Evolutionary conservation across 2,113 vertebrate species (phyloP), one percentile per base, ranked within the genome.

Genomic region (Coturnix japonica): DNA sequence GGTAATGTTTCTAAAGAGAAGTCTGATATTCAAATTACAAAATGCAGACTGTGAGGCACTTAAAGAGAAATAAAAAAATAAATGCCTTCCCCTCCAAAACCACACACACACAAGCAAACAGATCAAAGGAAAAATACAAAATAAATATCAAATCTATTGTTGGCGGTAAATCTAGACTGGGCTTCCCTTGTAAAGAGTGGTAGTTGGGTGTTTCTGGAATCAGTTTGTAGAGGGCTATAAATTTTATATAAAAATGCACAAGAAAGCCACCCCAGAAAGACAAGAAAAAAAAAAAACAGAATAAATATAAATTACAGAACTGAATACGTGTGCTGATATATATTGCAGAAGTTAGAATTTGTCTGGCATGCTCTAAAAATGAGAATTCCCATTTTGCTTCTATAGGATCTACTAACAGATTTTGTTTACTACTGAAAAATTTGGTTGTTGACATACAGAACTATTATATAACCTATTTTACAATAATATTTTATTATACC

Each of bases 1-100:
- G n/a, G 88, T 91, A 95, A 93, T 92, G 26, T 33, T 95, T 95
- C 88, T 95, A 89, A 96, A 97, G 35, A 30, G 21, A 69, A 85
- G 85, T 56, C 95, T 97, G 61, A 86, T 93, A 49, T 49, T 49
- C 47, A 97, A 96, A 95, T 92, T 84, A 97, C 95, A 94, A 88
- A 76, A 57, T 18, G 2, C 16, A 82, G 71, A 85, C 49, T 89
- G 11, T 8, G 30, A 75, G 23, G 33, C 46, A 74, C 25, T 60
- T 89, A 77, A 63, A 84, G 74, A 95, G 81, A 82, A 91, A 74
- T 90, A 82, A 89, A 74, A 47, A 81, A 74, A 75, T 64, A 72
- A 63, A 49, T 30, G 15, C 18, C 30, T 20, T 20, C 30, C 17
- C 31, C 54, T n/a, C 31, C 54, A 41, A 74, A 26, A 2, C 1